These are phyloP conservation scores for Zophobas morio DNA, from an alignment of 1,140 invertebrate species.

Conservation along the genomic window DNA sequence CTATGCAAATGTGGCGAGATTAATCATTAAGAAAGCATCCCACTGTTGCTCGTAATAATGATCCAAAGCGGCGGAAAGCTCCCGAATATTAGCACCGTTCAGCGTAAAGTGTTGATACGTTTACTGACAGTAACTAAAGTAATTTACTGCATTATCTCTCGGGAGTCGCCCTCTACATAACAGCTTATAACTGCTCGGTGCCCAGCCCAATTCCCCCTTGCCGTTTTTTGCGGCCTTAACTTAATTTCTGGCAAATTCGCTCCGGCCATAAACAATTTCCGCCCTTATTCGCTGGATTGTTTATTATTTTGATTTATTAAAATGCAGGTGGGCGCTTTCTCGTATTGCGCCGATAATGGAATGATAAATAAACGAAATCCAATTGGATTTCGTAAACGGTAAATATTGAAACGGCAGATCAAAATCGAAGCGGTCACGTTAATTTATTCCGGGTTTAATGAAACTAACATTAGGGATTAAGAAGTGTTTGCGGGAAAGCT, in stretches of 20 bases:
- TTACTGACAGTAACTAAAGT: constrained; percentile 38
- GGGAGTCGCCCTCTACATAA: constrained; percentile 8
- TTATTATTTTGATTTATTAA: background rate
- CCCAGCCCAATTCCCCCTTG: constrained; percentile 17
- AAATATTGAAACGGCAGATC: constrained; percentile 13
- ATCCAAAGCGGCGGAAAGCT: background rate
- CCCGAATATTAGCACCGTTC: constrained; percentile 27
- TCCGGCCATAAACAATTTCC: background rate
- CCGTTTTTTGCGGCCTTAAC: constrained; percentile 17
- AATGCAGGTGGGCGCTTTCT: background rate
- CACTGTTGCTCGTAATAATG: constrained; percentile 16
- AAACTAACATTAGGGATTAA: constrained; percentile 4
- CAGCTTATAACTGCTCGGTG: constrained; percentile 6
- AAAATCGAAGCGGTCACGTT: constrained; percentile 6
- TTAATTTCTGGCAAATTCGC: background rate
- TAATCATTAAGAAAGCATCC: constrained; percentile 25
- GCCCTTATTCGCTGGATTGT: background rate
- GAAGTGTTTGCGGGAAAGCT: background rate
- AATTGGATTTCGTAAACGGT: constrained; percentile 11
- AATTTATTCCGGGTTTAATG: constrained; percentile 2
- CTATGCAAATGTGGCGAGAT: constrained; percentile 23
- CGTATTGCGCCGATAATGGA: background rate
- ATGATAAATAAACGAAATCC: background rate
- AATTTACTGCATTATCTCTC: constrained; percentile 21
- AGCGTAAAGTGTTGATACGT: constrained; percentile 35